Evolutionary conservation across 2,888 invertebrate species (phyloP), one percentile per base, ranked within the genome.

Genomic region (Tetheella fluctuosa): DNA sequence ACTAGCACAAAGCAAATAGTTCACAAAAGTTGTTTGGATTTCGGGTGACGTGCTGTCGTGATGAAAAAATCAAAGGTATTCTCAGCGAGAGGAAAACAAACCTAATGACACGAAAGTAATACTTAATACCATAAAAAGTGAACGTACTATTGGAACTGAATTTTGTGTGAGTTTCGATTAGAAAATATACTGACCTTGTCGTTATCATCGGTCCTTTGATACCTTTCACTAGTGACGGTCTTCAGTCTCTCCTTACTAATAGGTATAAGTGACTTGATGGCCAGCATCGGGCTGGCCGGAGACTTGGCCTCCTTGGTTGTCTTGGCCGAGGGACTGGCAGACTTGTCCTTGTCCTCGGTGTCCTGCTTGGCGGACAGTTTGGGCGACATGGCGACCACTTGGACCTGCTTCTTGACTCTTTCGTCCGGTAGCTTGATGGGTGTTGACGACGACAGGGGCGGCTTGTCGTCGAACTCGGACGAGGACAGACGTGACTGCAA

Each of bases 341-440:
- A 37, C 30, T 28, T 25, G 20, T n/a, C n/a, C 25, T 58, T 20
- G 42, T 58, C 30, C 58, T 20, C 62, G 34, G 59, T 37, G 60
- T 17, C 28, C 52, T 58, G 60, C 6, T 52, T 55, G 57, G 57
- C 61, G 39, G 65, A 52, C 58, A 73, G 73, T 70, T 91, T 91
- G 61, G 89, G 91, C 66, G 91, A 88, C 86, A 90, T 83, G 66
- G 83, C 91, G 61, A 92, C 92, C 57, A 93, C 91, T 57, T 84
- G 86, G 56, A 78, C 90, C 55, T 77, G 83, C 64, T 79, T 63
- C 67, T 76, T 76, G 48, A 60, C 60, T 39, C 61, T 68, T 15
- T 75, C 77, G 34, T 34, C 20, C 34, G 34, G 54, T 30, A 75
- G 77, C 72, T 88, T 90, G 65, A 91, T 77, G 17, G 93, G 93